These are phyloP conservation scores for Atherinosoma microstoma DNA, from an alignment of 2,797 vertebrate species.

Conservation along the genomic window DNA sequence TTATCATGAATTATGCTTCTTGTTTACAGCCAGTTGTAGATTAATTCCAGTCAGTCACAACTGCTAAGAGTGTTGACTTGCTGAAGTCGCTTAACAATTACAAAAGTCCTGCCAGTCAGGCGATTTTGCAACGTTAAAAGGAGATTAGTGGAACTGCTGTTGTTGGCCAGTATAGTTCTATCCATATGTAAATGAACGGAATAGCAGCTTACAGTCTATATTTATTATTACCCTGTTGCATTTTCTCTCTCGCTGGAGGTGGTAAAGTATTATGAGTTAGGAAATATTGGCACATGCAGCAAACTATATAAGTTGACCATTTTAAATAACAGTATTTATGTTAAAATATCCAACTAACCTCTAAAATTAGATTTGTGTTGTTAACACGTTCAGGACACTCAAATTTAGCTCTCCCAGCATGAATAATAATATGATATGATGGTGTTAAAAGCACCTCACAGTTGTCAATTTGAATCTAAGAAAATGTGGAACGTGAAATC, in stretches of 20 bases:
- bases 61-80: constrained; percentile 52
- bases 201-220: neutral
- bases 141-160: constrained; percentile 46
- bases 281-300: neutral
- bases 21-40: constrained; percentile 72
- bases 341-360: constrained; percentile 7
- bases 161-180: constrained; percentile 9
- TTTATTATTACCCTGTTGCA: neutral
- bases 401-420: constrained; percentile 11
- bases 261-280: neutral
- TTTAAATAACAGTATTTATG: neutral
- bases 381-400: constrained; percentile 34
- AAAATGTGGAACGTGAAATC: constrained; percentile 43
- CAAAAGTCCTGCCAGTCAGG: constrained; percentile 60
- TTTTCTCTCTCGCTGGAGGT: neutral
- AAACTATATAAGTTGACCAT: neutral
- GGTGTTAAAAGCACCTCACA: constrained; percentile 54
- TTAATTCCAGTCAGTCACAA: constrained; percentile 68
- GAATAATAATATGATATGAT: constrained; percentile 30
- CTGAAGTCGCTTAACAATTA: constrained; percentile 47
- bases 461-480: constrained; percentile 50
- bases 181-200: neutral
- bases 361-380: constrained; percentile 14
- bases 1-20: constrained; percentile 62
- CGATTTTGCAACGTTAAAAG: constrained; percentile 40